Conservation (phyloP, 2,797 vertebrate genomes). For the Anabacerthia variegaticeps region DNA sequence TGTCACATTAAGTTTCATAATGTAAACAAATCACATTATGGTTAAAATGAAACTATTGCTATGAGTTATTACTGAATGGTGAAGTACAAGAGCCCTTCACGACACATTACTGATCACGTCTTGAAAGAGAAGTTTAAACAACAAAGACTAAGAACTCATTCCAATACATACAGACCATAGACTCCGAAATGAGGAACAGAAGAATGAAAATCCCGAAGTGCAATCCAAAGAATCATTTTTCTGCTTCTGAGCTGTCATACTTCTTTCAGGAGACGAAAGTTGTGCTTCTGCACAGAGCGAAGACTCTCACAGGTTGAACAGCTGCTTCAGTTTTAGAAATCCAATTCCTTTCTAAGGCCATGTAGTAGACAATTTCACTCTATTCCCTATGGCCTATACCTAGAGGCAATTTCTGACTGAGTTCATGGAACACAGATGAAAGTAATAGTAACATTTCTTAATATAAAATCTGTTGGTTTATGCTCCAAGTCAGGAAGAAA, state of each 20-base stretch:
- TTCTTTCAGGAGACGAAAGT: neutral
- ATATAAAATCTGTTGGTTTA: neutral
- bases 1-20: neutral
- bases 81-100: neutral
- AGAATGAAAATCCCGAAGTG: neutral
- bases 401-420: neutral
- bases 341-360: neutral
- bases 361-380: neutral
- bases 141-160: neutral
- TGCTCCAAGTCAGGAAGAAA: neutral
- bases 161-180: neutral
- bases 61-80: neutral
- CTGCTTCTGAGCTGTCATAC: neutral
- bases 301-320: neutral
- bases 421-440: neutral
- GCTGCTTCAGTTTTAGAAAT: neutral
- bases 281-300: neutral
- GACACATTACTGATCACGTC: neutral
- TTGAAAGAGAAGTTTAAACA: neutral
- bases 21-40: neutral
- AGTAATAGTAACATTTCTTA: neutral
- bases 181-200: neutral
- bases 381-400: neutral
- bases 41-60: neutral
- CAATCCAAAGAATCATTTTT: neutral